These are phyloP conservation scores for Pseudococcus longispinus DNA, from an alignment of 2,888 invertebrate species.

Conservation along the genomic window DNA sequence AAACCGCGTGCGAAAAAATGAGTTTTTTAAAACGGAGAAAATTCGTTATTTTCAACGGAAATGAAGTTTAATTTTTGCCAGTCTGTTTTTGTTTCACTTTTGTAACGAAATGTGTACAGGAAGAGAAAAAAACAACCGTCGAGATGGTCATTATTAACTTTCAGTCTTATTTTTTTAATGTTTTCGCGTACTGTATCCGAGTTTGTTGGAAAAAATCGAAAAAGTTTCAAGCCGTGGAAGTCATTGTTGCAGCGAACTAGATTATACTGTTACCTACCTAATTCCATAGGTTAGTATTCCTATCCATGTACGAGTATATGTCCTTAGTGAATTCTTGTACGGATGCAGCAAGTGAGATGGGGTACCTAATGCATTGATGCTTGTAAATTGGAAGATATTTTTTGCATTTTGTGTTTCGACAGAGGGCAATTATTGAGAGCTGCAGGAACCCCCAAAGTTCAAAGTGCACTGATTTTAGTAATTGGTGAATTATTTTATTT, in stretches of 20 bases:
- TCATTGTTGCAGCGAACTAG: not conserved
- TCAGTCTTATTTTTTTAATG: conserved; percentile 11
- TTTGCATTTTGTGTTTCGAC: too few relatives aligned
- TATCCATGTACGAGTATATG: too few relatives aligned
- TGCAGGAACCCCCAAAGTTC: too few relatives aligned
- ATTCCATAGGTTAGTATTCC: too few relatives aligned
- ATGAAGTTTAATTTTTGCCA: not conserved
- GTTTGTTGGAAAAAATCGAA: not conserved
- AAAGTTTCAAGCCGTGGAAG: not conserved
- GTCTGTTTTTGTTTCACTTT: not conserved
- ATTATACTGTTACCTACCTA: too few relatives aligned
- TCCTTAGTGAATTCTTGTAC: too few relatives aligned
- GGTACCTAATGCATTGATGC: too few relatives aligned
- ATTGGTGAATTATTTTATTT: too few relatives aligned
- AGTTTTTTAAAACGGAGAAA: not conserved
- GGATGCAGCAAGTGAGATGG: too few relatives aligned
- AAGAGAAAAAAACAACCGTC: not conserved
- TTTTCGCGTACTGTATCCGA: not conserved
- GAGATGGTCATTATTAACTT: conserved; percentile 3
- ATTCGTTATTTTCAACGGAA: conserved; percentile 14
- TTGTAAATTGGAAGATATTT: too few relatives aligned
- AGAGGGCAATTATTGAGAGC: too few relatives aligned
- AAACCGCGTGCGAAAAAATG: not conserved
- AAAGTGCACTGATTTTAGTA: too few relatives aligned
- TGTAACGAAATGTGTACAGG: not conserved